Conservation (phyloP, 1,140 invertebrate species). For the Rhizoglyphus robini region DNA sequence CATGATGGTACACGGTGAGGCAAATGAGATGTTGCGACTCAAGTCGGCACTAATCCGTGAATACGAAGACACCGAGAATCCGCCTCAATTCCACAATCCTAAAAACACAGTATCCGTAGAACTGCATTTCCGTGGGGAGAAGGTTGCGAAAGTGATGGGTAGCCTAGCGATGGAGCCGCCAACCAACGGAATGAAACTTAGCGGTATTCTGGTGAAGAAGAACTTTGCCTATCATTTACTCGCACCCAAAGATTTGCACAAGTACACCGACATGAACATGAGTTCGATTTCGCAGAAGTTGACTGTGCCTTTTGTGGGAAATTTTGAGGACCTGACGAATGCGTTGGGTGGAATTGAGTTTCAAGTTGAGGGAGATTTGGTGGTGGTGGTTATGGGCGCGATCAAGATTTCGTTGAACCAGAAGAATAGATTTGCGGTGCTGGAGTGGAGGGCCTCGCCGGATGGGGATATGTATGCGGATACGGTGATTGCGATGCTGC, state of each 20-base stretch:
- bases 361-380: slow-evolving; percentile 49
- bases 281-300: slow-evolving; percentile 79
- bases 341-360: slow-evolving; percentile 66
- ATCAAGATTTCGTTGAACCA: slow-evolving; percentile 69
- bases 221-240: slow-evolving; percentile 98
- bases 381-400: slow-evolving; percentile 51
- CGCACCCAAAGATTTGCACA: slow-evolving; percentile 73
- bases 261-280: slow-evolving; percentile 90
- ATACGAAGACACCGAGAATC: slow-evolving; percentile 78
- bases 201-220: slow-evolving; percentile 86
- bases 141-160: slow-evolving; percentile 94
- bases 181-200: slow-evolving; percentile 58
- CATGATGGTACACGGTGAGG: slow-evolving; percentile 93
- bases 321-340: slow-evolving; percentile 57
- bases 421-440: slow-evolving; percentile 45
- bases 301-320: slow-evolving; percentile 70
- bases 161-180: slow-evolving; percentile 67
- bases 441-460: slow-evolving; percentile 91
- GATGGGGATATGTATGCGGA: slow-evolving; percentile 97
- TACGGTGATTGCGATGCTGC: slow-evolving; percentile 58
- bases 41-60: slow-evolving; percentile 86
- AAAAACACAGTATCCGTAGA: slow-evolving; percentile 84
- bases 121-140: slow-evolving; percentile 89
- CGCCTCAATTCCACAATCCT: slow-evolving; percentile 89
- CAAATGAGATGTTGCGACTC: slow-evolving; percentile 93